Conservation (phyloP, 2,888 invertebrate genomes). For the Lasioglossum oenotherae region DNA sequence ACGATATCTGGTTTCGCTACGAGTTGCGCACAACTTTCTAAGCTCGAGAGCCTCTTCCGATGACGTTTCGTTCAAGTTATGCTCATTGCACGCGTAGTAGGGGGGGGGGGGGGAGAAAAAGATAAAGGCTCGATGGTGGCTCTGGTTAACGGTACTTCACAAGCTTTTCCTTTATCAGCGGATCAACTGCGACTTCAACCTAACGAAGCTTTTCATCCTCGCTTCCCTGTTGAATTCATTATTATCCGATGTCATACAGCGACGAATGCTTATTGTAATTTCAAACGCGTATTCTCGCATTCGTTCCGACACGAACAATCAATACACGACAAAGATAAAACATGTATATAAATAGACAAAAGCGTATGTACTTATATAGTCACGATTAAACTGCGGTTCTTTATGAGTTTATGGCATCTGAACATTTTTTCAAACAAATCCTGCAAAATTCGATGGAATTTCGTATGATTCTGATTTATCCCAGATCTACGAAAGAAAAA, state of each 20-base stretch:
- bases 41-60: constrained; percentile 72
- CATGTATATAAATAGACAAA: not conserved
- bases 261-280: not conserved
- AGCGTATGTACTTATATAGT: not conserved
- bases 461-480: no score
- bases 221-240: not conserved
- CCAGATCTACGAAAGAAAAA: no score
- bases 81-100: constrained; percentile 31
- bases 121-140: constrained; percentile 41
- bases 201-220: not conserved
- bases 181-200: not conserved
- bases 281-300: not conserved
- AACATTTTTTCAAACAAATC: no score
- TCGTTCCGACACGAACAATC: not conserved
- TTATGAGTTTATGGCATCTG: no score
- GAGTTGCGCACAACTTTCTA: constrained; percentile 79
- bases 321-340: not conserved
- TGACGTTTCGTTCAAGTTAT: constrained; percentile 72
- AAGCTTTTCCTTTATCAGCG: constrained; percentile 35
- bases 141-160: constrained; percentile 33
- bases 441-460: no score
- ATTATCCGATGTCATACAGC: not conserved
- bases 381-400: not conserved
- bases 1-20: constrained; percentile 68
- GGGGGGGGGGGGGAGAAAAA: constrained; percentile 26